Percentiles rank a stretch among this genome's conserved stretches.
Evolutionary conservation across 2,797 vertebrate species (phyloP).

Genomic region (Smutsia temminckii): DNA sequence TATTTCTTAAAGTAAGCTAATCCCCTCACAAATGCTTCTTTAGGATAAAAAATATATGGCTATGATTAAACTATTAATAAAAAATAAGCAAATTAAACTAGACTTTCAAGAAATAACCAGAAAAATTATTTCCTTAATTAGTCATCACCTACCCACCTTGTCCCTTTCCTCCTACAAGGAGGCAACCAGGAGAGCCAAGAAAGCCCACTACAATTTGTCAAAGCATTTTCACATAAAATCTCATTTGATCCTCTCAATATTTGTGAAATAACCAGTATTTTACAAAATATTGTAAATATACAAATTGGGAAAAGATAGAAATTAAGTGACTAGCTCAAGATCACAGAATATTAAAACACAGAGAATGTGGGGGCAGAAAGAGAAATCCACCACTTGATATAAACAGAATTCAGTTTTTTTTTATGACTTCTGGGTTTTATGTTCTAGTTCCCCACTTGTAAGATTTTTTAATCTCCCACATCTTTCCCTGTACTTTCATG

Average conservation of each 20-base stretch:
- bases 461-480: background rate
- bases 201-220: background rate
- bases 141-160: background rate
- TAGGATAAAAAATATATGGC: slow-evolving; percentile 22
- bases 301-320: background rate
- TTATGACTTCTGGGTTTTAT: background rate
- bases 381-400: background rate
- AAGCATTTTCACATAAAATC: slow-evolving; percentile 1
- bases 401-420: background rate
- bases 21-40: background rate
- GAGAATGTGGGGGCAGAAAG: background rate
- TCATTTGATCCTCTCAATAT: background rate
- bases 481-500: background rate
- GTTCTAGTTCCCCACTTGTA: background rate
- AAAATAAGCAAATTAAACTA: slow-evolving; percentile 10
- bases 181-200: background rate
- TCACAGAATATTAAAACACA: background rate
- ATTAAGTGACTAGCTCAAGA: background rate
- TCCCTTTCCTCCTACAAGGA: background rate
- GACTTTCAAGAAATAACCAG: background rate
- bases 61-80: background rate
- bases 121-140: slow-evolving; percentile 10
- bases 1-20: slow-evolving; percentile 17
- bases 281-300: background rate
- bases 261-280: background rate